Evolutionary conservation across 2,888 invertebrate genomes (phyloP), one percentile per base, ranked within the genome.

Genomic region (Ephialtes manifestator): DNA sequence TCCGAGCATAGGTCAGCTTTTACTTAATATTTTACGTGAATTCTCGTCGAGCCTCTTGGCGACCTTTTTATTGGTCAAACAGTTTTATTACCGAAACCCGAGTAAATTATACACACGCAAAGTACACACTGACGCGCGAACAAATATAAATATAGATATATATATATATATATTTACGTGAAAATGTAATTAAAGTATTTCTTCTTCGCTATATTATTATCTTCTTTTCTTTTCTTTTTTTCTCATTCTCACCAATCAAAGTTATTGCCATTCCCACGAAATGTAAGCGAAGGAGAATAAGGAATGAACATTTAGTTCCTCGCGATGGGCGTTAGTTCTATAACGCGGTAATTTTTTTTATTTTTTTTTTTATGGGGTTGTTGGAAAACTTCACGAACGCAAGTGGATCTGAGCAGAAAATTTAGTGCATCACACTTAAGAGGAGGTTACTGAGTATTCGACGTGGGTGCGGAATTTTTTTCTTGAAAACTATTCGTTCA

Each of bases 101-200:
- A 80, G 81, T 86, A 85, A 87, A 87, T 85, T 88, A 88, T 89
- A 88, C 88, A 89, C 88, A 88, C 88, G 88, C 87, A 88, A 87
- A 80, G 60, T 81, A 77, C 65, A 80, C 76, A 84, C 76, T 67
- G 67, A 70, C 67, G 58, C 74, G 48, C 74, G 43, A 48, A 58
- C 24, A 46, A 74, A 74, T 48, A 74, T 48, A 60, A 46, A 53
- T 71, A 68, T 58, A 81, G 3, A 60, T 68, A 60, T 51, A 81
- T 80, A 86, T 77, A 86, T 75, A 83, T 86, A 81, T 46, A 78
- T 74, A 79, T 84, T 65, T 81, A 81, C 67, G 84, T 83, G 72
- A 84, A 68, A 80, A 63, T 72, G 51, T 80, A 83, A 86, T 82
- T 81, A 80, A 81, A 77, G 18, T 70, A 53, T 79, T 77, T 70